Conservation (phyloP, 92 coral and sea anemone species). For the Actinostola sp. region DNA sequence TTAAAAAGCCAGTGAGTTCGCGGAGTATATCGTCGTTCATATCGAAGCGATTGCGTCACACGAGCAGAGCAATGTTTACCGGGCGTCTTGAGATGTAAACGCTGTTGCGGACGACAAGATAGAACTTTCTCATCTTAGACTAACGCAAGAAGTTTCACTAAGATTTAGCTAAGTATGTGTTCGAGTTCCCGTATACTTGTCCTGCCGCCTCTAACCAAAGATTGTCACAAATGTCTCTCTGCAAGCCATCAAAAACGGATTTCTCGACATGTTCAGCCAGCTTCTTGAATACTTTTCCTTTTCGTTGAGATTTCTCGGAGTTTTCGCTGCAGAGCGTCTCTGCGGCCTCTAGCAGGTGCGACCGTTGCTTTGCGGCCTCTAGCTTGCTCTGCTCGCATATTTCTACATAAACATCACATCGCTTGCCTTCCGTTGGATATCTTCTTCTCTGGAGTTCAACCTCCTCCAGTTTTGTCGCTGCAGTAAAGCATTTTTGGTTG, state of each 20-base stretch:
- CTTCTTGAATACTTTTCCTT: conserved; percentile 76
- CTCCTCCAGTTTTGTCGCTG: not conserved
- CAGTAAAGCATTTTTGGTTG: not conserved
- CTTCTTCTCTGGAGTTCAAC: too few species aligned
- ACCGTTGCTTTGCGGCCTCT: conserved; percentile 74
- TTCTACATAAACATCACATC: conserved; percentile 19
- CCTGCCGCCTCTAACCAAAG: conserved; percentile 77
- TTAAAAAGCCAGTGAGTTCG: too few species aligned
- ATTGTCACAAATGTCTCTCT: conserved; percentile 66
- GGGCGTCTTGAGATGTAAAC: too few species aligned
- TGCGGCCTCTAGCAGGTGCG: conserved; percentile 58
- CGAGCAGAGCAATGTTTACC: too few species aligned
- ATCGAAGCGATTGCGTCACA: too few species aligned
- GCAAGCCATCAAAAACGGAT: conserved; percentile 72
- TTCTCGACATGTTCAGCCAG: conserved; percentile 80
- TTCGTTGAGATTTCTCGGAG: conserved; percentile 62
- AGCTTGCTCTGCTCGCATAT: conserved; percentile 56
- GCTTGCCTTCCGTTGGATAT: not conserved
- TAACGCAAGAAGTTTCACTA: too few species aligned
- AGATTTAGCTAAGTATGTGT: too few species aligned
- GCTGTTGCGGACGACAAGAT: too few species aligned
- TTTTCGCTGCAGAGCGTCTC: conserved; percentile 61
- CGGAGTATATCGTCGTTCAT: too few species aligned
- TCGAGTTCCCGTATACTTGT: conserved; percentile 70
- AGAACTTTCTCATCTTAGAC: too few species aligned